Evolutionary conservation across 2,888 invertebrate genomes (phyloP).

Genomic region (Theretra japonica): DNA sequence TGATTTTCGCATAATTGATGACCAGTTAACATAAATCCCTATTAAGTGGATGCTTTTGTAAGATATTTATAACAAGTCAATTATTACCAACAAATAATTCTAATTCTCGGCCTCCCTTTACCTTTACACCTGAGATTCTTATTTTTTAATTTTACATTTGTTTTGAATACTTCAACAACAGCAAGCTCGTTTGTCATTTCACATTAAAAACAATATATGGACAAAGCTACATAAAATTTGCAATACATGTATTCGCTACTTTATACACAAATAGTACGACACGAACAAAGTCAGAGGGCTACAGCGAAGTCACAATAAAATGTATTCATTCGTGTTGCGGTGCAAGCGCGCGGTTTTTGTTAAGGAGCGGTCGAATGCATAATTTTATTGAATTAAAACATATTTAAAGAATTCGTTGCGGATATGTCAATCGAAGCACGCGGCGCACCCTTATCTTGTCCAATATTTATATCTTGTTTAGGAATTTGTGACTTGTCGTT

Average conservation of each 20-base stretch:
- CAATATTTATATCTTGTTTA: conserved; percentile 2
- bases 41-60: too few relatives aligned
- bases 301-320: conserved; percentile 4
- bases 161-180: too few relatives aligned
- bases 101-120: too few relatives aligned
- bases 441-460: conserved; percentile 4
- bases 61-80: too few relatives aligned
- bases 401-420: conserved; percentile 3
- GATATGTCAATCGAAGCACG: conserved; percentile 16
- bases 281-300: conserved; percentile 14
- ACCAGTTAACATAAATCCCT: too few relatives aligned
- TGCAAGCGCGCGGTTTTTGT: conserved; percentile 23
- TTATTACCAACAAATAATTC: too few relatives aligned
- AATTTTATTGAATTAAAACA: conserved; percentile 23
- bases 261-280: conserved; percentile 1
- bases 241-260: background rate
- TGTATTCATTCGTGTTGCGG: conserved; percentile 19
- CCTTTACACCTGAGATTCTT: too few relatives aligned
- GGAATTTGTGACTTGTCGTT: background rate
- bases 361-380: conserved; percentile 22
- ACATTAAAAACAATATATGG: too few relatives aligned
- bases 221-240: background rate
- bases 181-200: too few relatives aligned
- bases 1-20: too few relatives aligned
- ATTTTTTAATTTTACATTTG: too few relatives aligned